These are phyloP conservation scores for Micoletzkya japonica DNA, from an alignment of 2,888 invertebrate genomes.

Conservation along the genomic window DNA sequence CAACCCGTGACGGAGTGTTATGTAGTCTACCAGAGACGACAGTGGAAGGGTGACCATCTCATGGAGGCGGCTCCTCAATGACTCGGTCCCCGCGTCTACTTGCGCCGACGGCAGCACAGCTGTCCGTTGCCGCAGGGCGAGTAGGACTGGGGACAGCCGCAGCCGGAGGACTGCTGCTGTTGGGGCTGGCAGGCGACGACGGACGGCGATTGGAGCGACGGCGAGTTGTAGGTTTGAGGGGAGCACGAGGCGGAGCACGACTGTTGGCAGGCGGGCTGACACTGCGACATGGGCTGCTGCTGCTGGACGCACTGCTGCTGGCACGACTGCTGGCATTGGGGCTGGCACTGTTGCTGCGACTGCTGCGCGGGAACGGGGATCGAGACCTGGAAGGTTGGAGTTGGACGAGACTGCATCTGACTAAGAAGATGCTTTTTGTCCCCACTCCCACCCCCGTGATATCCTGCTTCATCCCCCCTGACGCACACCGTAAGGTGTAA, in stretches of 20 bases:
- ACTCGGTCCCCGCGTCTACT: background rate
- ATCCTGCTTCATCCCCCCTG: no score
- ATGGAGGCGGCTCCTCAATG: background rate
- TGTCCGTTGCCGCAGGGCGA: slow-evolving; percentile 33
- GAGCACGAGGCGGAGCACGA: slow-evolving; percentile 46
- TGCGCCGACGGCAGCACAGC: slow-evolving; percentile 36
- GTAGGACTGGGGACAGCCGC: slow-evolving; percentile 35
- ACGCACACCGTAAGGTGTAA: no score
- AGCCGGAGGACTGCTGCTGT: slow-evolving; percentile 14
- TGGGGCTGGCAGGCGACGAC: slow-evolving; percentile 9
- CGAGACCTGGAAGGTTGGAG: background rate
- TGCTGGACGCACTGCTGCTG: slow-evolving; percentile 31
- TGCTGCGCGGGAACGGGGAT: slow-evolving; percentile 15
- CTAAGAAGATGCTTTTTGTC: no score
- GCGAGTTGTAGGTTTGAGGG: slow-evolving; percentile 34
- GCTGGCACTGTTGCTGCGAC: slow-evolving; percentile 31
- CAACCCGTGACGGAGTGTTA: no score
- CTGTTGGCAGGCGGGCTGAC: slow-evolving; percentile 42
- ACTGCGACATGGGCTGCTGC: slow-evolving; percentile 31
- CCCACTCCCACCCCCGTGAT: no score
- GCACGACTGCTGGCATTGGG: slow-evolving; percentile 36
- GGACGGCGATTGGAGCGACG: slow-evolving; percentile 20
- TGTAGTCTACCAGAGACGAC: no score
- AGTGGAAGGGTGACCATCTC: background rate
- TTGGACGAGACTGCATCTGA: no score